These are phyloP conservation scores for Otocyon megalotis DNA, from an alignment of 2,113 vertebrate species.

Conservation along the genomic window DNA sequence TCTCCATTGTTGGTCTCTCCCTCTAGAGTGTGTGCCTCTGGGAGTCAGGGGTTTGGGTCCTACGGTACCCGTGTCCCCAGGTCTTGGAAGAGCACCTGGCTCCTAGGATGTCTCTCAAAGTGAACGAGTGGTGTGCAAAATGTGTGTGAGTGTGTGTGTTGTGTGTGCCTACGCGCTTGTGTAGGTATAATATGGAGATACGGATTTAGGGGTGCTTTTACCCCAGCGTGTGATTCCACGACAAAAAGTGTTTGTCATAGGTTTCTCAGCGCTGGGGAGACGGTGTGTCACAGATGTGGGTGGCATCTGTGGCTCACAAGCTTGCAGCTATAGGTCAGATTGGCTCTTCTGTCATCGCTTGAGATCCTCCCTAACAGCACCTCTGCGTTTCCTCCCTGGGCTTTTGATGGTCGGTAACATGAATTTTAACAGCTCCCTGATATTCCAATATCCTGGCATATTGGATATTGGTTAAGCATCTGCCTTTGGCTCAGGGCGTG, in stretches of 20 bases:
- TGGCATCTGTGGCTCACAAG: not conserved
- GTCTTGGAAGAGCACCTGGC: not conserved
- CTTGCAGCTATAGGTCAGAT: not conserved
- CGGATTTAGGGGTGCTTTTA: not conserved
- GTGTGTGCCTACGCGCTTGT: no score
- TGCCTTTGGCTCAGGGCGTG: no score
- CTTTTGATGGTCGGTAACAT: rapidly evolving
- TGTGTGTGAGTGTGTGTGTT: rapidly evolving
- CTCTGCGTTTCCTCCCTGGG: not conserved
- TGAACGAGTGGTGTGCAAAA: not conserved
- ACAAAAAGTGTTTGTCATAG: not conserved
- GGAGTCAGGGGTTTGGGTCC: not conserved
- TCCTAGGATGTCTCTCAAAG: not conserved
- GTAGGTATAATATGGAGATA: rapidly evolving
- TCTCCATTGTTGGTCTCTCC: rapidly evolving
- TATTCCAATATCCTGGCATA: not conserved
- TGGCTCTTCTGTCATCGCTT: rapidly evolving
- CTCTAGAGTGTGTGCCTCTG: rapidly evolving
- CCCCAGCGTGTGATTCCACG: not conserved
- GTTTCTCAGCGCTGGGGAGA: not conserved
- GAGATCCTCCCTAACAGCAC: not conserved
- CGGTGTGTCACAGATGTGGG: rapidly evolving
- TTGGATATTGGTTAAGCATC: no score
- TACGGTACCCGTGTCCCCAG: not conserved
- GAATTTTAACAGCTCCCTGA: not conserved